Evolutionary conservation across 2,797 vertebrate genomes (phyloP).

Genomic region (Smutsia temminckii): DNA sequence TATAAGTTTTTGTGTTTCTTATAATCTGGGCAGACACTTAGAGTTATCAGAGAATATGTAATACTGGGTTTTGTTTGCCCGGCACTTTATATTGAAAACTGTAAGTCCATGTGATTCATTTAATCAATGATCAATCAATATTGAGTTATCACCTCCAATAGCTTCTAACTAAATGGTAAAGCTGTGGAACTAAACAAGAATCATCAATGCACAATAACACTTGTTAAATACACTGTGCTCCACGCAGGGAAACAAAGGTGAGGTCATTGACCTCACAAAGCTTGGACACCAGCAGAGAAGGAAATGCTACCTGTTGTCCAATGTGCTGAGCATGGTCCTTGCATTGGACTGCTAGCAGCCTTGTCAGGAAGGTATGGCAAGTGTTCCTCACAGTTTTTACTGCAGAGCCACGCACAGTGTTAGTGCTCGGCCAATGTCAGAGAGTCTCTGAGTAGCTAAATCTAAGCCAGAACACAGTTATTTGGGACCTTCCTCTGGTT

Average conservation of each 20-base stretch:
- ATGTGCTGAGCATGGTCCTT: not conserved
- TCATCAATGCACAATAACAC: no score
- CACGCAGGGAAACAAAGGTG: not conserved
- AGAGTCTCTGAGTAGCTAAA: not conserved
- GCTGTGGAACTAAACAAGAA: no score
- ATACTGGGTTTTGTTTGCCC: not conserved
- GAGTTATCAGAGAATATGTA: not conserved
- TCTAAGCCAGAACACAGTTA: not conserved
- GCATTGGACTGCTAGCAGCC: no score
- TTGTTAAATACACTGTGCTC: no score
- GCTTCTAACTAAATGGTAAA: no score
- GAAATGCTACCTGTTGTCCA: not conserved
- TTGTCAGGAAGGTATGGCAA: not conserved
- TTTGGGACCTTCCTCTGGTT: not conserved
- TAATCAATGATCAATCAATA: not conserved
- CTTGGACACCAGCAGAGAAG: not conserved
- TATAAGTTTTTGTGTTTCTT: not conserved
- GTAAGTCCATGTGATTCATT: not conserved
- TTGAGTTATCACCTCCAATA: no score
- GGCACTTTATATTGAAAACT: not conserved
- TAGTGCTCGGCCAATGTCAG: not conserved
- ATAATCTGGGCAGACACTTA: not conserved
- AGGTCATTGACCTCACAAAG: not conserved
- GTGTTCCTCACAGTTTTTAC: not conserved
- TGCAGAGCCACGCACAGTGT: accelerated